phyloP scores from a whole-genome alignment of 2,888 invertebrate genomes.

The Mimachlamys varia region DNA sequence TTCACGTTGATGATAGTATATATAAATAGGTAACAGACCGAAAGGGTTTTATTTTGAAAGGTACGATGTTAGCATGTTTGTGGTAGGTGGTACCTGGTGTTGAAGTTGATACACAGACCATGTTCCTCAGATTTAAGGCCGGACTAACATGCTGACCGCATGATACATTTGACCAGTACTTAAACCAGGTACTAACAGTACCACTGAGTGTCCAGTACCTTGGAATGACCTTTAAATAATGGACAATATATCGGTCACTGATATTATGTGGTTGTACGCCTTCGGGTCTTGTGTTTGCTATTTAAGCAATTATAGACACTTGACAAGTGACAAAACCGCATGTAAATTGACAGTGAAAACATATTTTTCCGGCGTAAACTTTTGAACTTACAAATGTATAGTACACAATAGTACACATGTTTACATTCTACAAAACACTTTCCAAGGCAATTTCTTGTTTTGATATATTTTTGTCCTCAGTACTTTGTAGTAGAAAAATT shows the following conservation, averaged over 20 bases:
- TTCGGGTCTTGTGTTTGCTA: neutral
- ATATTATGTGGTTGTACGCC: conserved; percentile 13
- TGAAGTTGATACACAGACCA: neutral
- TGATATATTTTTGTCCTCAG: too few relatives aligned
- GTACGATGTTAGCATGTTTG: neutral
- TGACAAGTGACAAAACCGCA: neutral
- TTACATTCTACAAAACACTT: neutral
- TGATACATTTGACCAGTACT: neutral
- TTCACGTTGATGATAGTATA: neutral
- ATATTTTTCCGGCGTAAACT: conserved; percentile 24
- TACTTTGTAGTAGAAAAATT: too few relatives aligned
- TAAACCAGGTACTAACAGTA: neutral
- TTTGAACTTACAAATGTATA: neutral
- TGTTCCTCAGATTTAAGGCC: neutral
- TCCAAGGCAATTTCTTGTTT: neutral
- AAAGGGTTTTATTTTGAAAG: neutral
- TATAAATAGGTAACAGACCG: neutral
- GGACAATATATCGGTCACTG: neutral
- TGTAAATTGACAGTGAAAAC: conserved; percentile 19
- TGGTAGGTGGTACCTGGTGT: neutral
- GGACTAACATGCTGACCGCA: neutral
- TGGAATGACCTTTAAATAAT: neutral
- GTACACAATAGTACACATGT: neutral
- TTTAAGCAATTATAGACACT: neutral
- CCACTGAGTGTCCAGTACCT: neutral